A percentile compares a stretch with the other conserved stretches of the same genome.
phyloP scores from a whole-genome alignment of 2,888 invertebrate species.

The Venusia cambrica region DNA sequence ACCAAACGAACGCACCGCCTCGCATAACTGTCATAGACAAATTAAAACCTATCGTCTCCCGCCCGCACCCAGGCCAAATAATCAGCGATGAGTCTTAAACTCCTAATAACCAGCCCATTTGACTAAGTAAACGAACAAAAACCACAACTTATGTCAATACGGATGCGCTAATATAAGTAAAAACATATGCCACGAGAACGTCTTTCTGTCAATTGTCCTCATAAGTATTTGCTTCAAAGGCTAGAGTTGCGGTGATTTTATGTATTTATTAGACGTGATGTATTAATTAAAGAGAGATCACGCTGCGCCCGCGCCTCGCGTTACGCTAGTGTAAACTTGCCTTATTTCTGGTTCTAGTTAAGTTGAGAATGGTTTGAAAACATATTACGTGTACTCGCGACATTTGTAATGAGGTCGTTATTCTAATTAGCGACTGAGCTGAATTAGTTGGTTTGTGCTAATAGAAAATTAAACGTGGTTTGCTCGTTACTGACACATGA shows the following conservation, averaged over 20 bases:
- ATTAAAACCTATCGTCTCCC: slow-evolving; percentile 28
- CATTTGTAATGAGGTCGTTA: slow-evolving; percentile 31
- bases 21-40: slow-evolving; percentile 58
- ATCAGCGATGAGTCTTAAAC: slow-evolving; percentile 65
- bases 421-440: slow-evolving; percentile 31
- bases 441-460: slow-evolving; percentile 43
- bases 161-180: slow-evolving; percentile 40
- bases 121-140: slow-evolving; percentile 50
- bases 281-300: slow-evolving; percentile 49
- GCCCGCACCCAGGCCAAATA: slow-evolving; percentile 58
- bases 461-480: slow-evolving; percentile 39
- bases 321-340: slow-evolving; percentile 8
- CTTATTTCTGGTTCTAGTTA: slow-evolving; percentile 16
- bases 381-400: slow-evolving; percentile 16
- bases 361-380: slow-evolving; percentile 10
- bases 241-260: slow-evolving; percentile 41
- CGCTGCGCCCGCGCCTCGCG: slow-evolving; percentile 38
- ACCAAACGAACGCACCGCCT: slow-evolving; percentile 52
- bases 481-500: slow-evolving; percentile 24
- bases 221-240: slow-evolving; percentile 38
- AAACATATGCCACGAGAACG: slow-evolving; percentile 28
- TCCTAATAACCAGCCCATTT: slow-evolving; percentile 60
- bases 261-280: slow-evolving; percentile 46
- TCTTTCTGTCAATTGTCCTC: slow-evolving; percentile 32
- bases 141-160: slow-evolving; percentile 42